Conservation (phyloP, 2,888 invertebrate species). For the Drosophila borealis region DNA sequence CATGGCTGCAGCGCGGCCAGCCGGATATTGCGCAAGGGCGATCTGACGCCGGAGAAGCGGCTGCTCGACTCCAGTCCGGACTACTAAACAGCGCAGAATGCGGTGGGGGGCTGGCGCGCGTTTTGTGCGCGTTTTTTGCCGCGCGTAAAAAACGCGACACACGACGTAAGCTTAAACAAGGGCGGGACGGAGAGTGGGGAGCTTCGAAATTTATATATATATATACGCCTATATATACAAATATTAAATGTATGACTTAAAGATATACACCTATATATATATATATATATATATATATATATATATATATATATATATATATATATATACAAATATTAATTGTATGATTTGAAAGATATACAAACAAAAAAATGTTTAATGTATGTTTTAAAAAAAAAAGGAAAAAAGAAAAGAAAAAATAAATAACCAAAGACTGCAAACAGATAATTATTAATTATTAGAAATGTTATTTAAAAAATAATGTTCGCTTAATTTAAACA, state of each 20-base stretch:
- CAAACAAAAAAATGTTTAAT: constrained; percentile 52
- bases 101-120: constrained; percentile 4
- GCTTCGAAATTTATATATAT: constrained; percentile 12
- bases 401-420: constrained; percentile 75
- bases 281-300: constrained; percentile 7
- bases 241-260: constrained; percentile 60
- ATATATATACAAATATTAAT: constrained; percentile 38
- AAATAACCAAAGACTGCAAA: constrained; percentile 86
- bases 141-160: constrained; percentile 60
- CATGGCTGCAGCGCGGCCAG: constrained; percentile 82
- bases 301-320: constrained; percentile 7
- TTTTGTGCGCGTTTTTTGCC: constrained; percentile 68
- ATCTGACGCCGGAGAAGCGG: constrained; percentile 85
- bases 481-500: constrained; percentile 76
- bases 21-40: constrained; percentile 83
- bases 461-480: constrained; percentile 84
- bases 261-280: constrained; percentile 44
- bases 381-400: constrained; percentile 60
- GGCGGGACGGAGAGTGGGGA: not conserved
- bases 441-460: constrained; percentile 86
- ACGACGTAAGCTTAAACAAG: not conserved
- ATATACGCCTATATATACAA: constrained; percentile 43
- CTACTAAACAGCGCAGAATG: constrained; percentile 67
- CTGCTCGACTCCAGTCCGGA: constrained; percentile 85
- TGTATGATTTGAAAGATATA: constrained; percentile 41